phyloP scores from a whole-genome alignment of 2,888 invertebrate species.

The Tachina lurida region DNA sequence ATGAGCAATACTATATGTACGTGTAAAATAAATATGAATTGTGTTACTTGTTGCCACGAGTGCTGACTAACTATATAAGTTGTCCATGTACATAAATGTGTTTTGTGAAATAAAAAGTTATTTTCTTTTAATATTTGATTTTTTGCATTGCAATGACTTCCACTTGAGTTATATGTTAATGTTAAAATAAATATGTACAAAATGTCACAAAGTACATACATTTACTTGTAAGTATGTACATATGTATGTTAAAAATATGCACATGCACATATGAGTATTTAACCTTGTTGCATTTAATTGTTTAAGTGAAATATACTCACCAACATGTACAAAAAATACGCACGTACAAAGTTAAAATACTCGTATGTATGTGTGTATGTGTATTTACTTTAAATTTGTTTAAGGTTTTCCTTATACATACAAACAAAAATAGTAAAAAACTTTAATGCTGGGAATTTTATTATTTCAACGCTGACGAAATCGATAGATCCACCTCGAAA shows the following conservation, averaged over 20 bases:
- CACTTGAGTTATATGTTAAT: slow-evolving; percentile 28
- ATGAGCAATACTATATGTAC: background rate
- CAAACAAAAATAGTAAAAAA: background rate
- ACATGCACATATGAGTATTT: background rate
- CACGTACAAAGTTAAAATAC: background rate
- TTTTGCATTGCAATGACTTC: slow-evolving; percentile 12
- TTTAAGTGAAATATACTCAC: slow-evolving; percentile 21
- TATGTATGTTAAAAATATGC: background rate
- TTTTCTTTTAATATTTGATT: background rate
- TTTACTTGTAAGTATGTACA: too few relatives aligned
- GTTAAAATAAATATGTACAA: slow-evolving; percentile 29
- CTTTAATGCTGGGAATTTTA: background rate
- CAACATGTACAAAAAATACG: slow-evolving; percentile 8
- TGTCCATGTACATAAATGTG: slow-evolving; percentile 11
- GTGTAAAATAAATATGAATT: background rate
- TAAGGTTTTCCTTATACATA: slow-evolving; percentile 60
- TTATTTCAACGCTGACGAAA: background rate
- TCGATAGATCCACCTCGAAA: slow-evolving; percentile 20
- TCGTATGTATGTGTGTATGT: background rate
- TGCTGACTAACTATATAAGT: background rate
- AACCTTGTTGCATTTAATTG: slow-evolving; percentile 65
- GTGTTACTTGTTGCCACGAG: slow-evolving; percentile 24
- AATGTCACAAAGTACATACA: background rate
- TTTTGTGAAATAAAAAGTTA: background rate
- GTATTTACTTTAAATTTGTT: slow-evolving; percentile 2